Evolutionary conservation across 1,140 invertebrate species (phyloP).

Genomic region (Bilobella aurantiaca): DNA sequence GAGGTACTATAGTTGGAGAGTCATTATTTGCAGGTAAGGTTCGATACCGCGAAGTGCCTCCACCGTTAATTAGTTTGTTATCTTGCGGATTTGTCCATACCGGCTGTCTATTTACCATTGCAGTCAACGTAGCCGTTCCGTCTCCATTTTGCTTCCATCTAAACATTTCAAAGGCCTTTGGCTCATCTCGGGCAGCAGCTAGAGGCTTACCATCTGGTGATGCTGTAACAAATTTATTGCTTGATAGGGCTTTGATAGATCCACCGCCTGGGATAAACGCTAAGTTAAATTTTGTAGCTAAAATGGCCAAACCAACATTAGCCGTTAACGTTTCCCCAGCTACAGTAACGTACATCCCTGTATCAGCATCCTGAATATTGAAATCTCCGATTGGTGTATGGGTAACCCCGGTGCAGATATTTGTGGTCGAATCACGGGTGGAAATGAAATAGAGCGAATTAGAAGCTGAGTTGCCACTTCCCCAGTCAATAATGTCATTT

Average conservation of each 20-base stretch:
- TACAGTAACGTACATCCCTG: constrained; percentile 15
- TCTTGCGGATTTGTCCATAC: constrained; percentile 9
- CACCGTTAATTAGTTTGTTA: constrained; percentile 12
- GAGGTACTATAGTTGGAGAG: background rate
- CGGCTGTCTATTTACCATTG: constrained; percentile 18
- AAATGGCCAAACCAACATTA: constrained; percentile 8
- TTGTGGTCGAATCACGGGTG: constrained; percentile 14
- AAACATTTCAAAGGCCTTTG: constrained; percentile 17
- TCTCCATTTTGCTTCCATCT: constrained; percentile 12
- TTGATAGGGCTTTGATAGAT: constrained; percentile 8
- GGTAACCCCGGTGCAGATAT: constrained; percentile 17
- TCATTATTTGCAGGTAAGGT: constrained; percentile 10
- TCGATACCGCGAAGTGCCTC: constrained; percentile 4
- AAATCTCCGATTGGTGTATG: constrained; percentile 24
- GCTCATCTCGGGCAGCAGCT: constrained; percentile 5
- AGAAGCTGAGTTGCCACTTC: constrained; percentile 26
- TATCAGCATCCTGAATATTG: constrained; percentile 25
- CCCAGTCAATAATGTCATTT: constrained; percentile 22
- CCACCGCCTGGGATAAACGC: constrained; percentile 22
- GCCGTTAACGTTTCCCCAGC: constrained; percentile 9
- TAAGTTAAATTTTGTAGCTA: constrained; percentile 18
- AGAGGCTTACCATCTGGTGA: constrained; percentile 8
- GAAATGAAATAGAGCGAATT: constrained; percentile 28
- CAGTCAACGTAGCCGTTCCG: constrained; percentile 13
- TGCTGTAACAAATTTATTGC: constrained; percentile 14